These are phyloP conservation scores for Polyploca ridens DNA, from an alignment of 2,888 invertebrate genomes.

Conservation along the genomic window DNA sequence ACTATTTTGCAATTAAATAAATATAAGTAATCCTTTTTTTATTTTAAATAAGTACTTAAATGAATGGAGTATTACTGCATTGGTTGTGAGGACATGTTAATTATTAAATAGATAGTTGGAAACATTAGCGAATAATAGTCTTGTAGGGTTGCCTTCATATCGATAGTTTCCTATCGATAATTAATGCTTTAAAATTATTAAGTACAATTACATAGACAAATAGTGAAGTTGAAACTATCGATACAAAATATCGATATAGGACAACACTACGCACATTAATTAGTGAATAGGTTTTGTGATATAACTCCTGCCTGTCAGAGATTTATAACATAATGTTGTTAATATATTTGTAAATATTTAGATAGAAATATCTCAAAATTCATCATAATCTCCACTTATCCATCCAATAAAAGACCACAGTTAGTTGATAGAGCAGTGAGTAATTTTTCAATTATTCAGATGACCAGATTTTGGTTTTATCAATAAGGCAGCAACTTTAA, in stretches of 20 bases:
- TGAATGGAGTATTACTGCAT: neutral
- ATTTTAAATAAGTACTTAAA: neutral
- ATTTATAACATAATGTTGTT: neutral
- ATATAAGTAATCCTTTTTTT: too few species aligned
- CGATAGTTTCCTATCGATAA: conserved; percentile 6
- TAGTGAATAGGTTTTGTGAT: conserved; percentile 7
- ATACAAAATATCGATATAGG: neutral
- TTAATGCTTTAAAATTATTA: neutral
- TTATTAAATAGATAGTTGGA: neutral
- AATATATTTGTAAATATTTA: neutral
- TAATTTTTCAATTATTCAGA: neutral
- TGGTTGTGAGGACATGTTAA: neutral
- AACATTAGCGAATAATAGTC: neutral
- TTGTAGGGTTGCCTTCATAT: neutral
- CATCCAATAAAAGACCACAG: neutral
- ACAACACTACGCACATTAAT: neutral
- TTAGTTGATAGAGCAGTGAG: neutral
- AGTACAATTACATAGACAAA: neutral
- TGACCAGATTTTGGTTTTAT: neutral
- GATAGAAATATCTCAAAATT: neutral
- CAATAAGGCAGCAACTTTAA: neutral
- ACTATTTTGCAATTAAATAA: too few species aligned
- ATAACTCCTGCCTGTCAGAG: conserved; percentile 4
- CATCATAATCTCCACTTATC: neutral
- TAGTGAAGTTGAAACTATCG: neutral